Base-by-base conservation (phyloP, 2,113 vertebrate species). In the Dicrurus megarhynchus region DNA sequence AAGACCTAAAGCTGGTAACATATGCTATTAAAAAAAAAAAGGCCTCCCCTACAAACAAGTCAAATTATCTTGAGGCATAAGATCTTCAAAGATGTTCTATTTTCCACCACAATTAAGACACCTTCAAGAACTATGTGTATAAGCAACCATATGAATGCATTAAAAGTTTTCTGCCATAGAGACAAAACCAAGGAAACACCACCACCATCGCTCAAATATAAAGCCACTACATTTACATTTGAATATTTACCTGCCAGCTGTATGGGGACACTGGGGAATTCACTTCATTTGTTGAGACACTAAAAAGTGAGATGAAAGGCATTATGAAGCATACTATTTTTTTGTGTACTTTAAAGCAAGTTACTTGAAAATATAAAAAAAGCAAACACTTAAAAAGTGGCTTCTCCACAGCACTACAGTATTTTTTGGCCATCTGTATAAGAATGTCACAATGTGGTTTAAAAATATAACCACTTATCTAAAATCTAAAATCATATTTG, bases 201-300 rank as follows among this genome's bases (percentile, higher is more conserved):
- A 84, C 37, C 3, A n/a, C 16, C 44, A 20, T 7, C 30, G 73
- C 26, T 60, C 13, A 27, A 47, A 42, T 41, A 73, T 4, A 17
- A 75, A 60, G 9, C 16, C 32, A 78, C 0, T 10, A 76, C 12
- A 52, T 78, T 60, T 23, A 32, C 11, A 32, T 37, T 44, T 60
- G 14, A 41, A 2, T 59, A 64, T 86, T 96, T 99, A 99, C 99
- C 99, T 99, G 99, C 97, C 98, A 99, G 79, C 96, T 98, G 49
- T 98, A 97, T 7, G 98, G 96, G 47, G 98, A 98, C 23, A 98
- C 97, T 6, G 98, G 98, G 41, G 98, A 99, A 67, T 98, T 99
- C 84, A 97, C 98, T 96, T 99, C 99, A 95, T 99, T 99, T 93
- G 99, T 49, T 76, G 98, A 98, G 46, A 99, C 97, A 94, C 99